A percentile compares a stretch with the other conserved stretches of the same genome.
These are phyloP conservation scores for Hyposoter didymator DNA, from an alignment of 2,888 invertebrate genomes.

Conservation along the genomic window DNA sequence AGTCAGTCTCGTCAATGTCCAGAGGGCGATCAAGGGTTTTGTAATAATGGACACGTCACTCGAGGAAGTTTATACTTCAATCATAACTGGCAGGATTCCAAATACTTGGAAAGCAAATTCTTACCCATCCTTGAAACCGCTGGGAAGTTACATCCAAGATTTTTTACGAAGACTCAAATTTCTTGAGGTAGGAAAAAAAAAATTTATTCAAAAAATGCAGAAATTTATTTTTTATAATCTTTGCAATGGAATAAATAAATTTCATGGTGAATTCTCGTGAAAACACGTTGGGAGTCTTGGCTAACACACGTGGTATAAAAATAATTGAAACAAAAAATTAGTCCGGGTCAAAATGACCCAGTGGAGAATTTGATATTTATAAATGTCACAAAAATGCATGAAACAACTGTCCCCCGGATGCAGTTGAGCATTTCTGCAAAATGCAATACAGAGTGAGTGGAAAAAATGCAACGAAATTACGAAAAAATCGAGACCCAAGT, in stretches of 20 bases:
- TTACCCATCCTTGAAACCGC: constrained; percentile 96
- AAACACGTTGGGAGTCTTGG: too few species aligned
- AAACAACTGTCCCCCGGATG: too few species aligned
- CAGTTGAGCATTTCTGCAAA: neutral
- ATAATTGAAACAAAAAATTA: too few species aligned
- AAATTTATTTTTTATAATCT: too few species aligned
- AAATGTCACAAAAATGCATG: too few species aligned
- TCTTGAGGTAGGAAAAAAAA: constrained; percentile 88
- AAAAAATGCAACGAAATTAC: too few species aligned
- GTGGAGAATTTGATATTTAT: too few species aligned
- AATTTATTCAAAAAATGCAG: constrained; percentile 33
- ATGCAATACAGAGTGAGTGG: neutral
- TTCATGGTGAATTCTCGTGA: too few species aligned
- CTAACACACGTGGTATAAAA: too few species aligned
- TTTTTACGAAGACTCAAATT: constrained; percentile 93
- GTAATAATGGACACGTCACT: constrained; percentile 91
- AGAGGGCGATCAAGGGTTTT: constrained; percentile 94
- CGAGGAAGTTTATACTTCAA: constrained; percentile 94
- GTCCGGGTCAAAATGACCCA: too few species aligned
- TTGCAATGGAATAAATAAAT: too few species aligned
- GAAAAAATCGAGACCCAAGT: too few species aligned
- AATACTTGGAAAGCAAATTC: constrained; percentile 93
- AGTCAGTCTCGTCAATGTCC: constrained; percentile 91
- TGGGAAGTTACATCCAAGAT: constrained; percentile 95
- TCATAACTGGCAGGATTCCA: constrained; percentile 94